Percentiles rank a stretch among this genome's conserved stretches.
These are phyloP conservation scores for Oxytorus armatus DNA, from an alignment of 2,888 invertebrate genomes.

Conservation along the genomic window DNA sequence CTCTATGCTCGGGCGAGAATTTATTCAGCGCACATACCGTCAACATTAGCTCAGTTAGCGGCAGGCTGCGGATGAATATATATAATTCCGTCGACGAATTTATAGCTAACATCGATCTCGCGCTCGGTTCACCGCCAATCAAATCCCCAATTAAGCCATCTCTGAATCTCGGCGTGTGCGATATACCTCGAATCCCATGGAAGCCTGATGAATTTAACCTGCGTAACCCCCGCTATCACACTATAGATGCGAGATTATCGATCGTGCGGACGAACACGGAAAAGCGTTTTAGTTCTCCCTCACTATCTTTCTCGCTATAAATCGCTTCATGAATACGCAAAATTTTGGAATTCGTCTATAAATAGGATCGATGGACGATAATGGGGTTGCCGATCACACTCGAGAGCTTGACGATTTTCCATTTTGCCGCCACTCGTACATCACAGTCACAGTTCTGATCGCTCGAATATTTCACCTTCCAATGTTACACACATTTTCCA, in stretches of 20 bases:
- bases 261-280: slow-evolving; percentile 52
- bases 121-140: slow-evolving; percentile 60
- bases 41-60: slow-evolving; percentile 14
- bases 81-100: slow-evolving; percentile 51
- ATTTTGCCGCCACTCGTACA: background rate
- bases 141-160: slow-evolving; percentile 63
- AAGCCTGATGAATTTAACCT: slow-evolving; percentile 54
- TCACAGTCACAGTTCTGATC: background rate
- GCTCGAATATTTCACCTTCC: background rate
- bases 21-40: slow-evolving; percentile 12
- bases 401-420: slow-evolving; percentile 15
- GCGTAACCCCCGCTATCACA: background rate
- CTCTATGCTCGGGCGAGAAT: background rate
- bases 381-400: background rate
- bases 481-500: background rate
- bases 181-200: slow-evolving; percentile 41
- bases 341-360: slow-evolving; percentile 23
- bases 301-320: slow-evolving; percentile 22
- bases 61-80: slow-evolving; percentile 27
- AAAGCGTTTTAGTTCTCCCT: slow-evolving; percentile 51
- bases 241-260: slow-evolving; percentile 18
- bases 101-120: slow-evolving; percentile 51
- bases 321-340: slow-evolving; percentile 9
- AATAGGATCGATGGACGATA: slow-evolving; percentile 18
- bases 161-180: slow-evolving; percentile 36